These are phyloP conservation scores for Saturnia japonica DNA, from an alignment of 2,888 invertebrate genomes.

Conservation along the genomic window DNA sequence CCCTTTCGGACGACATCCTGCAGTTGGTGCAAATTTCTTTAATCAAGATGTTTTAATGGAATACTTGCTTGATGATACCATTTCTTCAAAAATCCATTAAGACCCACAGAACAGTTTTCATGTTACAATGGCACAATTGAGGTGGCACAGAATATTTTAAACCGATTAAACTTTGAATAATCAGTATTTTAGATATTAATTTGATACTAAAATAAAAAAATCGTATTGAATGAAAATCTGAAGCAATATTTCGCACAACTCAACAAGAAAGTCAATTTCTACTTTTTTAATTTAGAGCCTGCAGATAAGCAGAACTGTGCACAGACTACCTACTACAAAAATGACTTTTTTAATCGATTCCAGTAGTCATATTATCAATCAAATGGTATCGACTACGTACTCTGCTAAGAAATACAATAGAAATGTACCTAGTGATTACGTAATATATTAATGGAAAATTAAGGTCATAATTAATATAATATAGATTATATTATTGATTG, in stretches of 20 bases:
- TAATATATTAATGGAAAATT: no score
- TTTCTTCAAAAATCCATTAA: conserved; percentile 30
- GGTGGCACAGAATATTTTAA: background rate
- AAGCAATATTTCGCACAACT: conserved; percentile 36
- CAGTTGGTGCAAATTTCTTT: conserved; percentile 28
- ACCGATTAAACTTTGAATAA: background rate
- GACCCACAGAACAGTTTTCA: background rate
- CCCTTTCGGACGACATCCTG: conserved; percentile 55
- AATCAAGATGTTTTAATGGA: conserved; percentile 42
- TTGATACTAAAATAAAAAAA: background rate
- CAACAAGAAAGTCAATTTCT: conserved; percentile 36
- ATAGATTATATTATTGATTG: no score
- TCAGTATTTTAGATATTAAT: background rate
- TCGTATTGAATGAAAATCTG: background rate
- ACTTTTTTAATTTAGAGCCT: conserved; percentile 16
- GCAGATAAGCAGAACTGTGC: background rate
- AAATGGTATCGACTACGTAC: no score
- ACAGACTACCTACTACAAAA: background rate
- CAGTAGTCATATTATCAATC: no score
- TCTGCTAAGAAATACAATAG: no score
- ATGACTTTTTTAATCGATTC: no score
- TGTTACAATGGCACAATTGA: background rate
- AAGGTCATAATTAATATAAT: no score
- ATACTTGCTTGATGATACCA: conserved; percentile 37
- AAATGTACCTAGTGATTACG: no score